Base-by-base conservation (phyloP, 1,140 invertebrate species). In the Trinorchestia longiramus region DNA sequence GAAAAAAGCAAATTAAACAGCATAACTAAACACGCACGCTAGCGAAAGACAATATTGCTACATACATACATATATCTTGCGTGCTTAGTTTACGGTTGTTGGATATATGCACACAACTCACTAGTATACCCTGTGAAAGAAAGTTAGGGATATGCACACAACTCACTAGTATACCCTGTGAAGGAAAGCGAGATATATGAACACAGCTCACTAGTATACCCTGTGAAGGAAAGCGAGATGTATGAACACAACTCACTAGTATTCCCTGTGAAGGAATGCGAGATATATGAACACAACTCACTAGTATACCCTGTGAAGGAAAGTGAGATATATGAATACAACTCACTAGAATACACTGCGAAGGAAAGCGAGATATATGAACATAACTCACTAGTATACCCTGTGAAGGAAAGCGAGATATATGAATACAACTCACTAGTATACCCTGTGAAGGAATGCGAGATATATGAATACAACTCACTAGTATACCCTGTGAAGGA, bases 341-440 rank as follows among this genome's bases (percentile, higher is more conserved):
- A 88, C 90, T 92, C 90, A 92, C 90, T 92, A 23, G 41, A 92
- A 53, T 53, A 53, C n/a, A n/a, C n/a, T n/a, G n/a, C n/a, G n/a
- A n/a, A 6, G 47, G 47, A 6, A 53, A 87, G 87, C 36, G 87
- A 11, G 36, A 87, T 36, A 40, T 87, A 8, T 42, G 3, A n/a
- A 88, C 41, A 88, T 8, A 40, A 88, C 90, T 92, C 90, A 92
- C 90, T 92, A 23, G 41, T 43, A 53, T 53, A 53, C n/a, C n/a
- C n/a, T n/a, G n/a, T n/a, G n/a, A n/a, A 6, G 47, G 47, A 6
- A 53, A 87, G 87, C 36, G 87, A 11, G 36, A 87, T 36, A 40
- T 87, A 8, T 42, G 3, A n/a, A 88, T 36, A 88, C 36, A 40
- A 88, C 90, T 92, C 90, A 92, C 90, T 92, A 23, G 41, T 43